Percentiles rank a stretch among this genome's conserved stretches.
Evolutionary conservation across 2,888 invertebrate genomes (phyloP).

Genomic region (Drosophila mettleri): DNA sequence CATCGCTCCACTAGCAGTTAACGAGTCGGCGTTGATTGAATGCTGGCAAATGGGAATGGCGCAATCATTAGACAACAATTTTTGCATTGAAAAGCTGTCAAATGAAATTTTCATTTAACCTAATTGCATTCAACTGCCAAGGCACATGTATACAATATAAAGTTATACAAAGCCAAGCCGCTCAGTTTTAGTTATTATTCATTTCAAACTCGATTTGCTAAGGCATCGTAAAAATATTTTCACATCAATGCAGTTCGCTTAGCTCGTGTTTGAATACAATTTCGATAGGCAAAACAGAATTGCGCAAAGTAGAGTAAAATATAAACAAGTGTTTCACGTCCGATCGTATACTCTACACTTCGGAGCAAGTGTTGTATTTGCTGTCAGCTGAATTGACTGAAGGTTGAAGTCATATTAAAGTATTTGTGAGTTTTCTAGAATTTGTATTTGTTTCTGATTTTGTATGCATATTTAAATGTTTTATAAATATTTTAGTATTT

Average conservation of each 20-base stretch:
- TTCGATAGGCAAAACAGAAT: not conserved
- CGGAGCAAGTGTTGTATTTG: no score
- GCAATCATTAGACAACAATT: conserved; percentile 18
- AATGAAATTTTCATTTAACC: conserved; percentile 22
- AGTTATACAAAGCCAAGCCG: not conserved
- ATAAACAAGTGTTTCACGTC: not conserved
- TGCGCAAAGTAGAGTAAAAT: not conserved
- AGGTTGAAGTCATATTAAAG: no score
- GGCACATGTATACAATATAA: not conserved
- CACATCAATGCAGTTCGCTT: not conserved
- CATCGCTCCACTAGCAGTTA: conserved; percentile 16
- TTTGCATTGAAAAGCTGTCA: conserved; percentile 14
- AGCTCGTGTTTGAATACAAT: not conserved
- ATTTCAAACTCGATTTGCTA: not conserved
- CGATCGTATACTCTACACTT: not conserved
- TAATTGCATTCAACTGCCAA: conserved; percentile 19
- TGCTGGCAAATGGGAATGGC: conserved; percentile 14
- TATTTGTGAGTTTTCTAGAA: no score
- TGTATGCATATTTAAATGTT: not conserved
- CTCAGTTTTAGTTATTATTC: not conserved
- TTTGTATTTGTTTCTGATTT: no score
- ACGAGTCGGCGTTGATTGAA: conserved; percentile 53
- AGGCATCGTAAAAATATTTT: not conserved
- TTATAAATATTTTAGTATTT: no score
- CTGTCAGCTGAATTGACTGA: no score